Base-by-base conservation (phyloP, 2,113 vertebrate genomes). In the Nicator chloris region DNA sequence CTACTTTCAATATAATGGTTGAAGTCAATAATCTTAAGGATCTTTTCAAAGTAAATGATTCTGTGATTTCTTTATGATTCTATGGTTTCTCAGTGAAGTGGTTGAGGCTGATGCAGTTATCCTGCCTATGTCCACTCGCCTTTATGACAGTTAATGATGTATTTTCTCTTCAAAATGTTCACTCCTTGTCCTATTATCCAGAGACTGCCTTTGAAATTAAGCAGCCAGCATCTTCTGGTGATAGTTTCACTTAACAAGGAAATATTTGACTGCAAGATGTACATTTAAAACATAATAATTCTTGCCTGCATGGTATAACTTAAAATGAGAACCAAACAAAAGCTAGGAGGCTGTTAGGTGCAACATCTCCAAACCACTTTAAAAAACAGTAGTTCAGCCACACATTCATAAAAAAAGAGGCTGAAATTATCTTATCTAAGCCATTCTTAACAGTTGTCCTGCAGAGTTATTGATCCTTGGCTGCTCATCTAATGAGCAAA, bases 391-490 rank as follows among this genome's bases (percentile, higher is more conserved):
- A 90, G n/a, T 44, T 90, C 57, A 31, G 42, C 35, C 81, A 54
- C 53, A 79, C 7, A 17, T 83, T 85, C 71, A 77, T 90, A 90
- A 96, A 90, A 92, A 88, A 37, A 75, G 71, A 77, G 59, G 63
- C 57, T 70, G 79, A 86, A 93, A 94, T 93, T 90, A 75, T 83
- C 85, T 90, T 57, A 82, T 83, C 76, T 92, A 50, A 75, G 56
- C 60, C 79, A 22, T 94, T 93, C 86, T 83, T 78, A 96, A 72
- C 22, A 75, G 82, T 88, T 96, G 93, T 94, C 93, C 79, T 92
- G 71, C 49, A 78, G 85, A 91, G 79, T 90, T 96, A 96, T 90
- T 86, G 93, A 96, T 95, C 90, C 76, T 91, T 81, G 92, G 77
- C 90, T 92, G 88, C 77, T 96, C 72, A 57, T 96, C 71, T 92